Evolutionary conservation across 2,888 invertebrate genomes (phyloP).

Genomic region (Tineola bisselliella): DNA sequence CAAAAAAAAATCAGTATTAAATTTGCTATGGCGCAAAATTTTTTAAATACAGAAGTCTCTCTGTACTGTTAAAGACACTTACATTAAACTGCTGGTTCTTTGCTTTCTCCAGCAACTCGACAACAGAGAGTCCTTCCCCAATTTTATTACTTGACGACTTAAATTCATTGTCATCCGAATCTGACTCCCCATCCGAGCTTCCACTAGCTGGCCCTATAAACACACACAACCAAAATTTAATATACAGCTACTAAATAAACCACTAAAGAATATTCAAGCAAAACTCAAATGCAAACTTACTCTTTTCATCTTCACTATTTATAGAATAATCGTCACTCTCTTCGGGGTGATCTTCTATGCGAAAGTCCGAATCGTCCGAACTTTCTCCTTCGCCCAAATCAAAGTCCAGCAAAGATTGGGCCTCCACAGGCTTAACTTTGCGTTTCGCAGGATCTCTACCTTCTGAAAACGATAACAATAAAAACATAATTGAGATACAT

Average conservation of each 20-base stretch:
- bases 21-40: too few relatives aligned
- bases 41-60: too few relatives aligned
- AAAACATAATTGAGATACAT: not conserved
- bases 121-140: slow-evolving; percentile 43
- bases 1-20: too few relatives aligned
- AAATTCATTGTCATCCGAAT: slow-evolving; percentile 45
- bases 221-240: too few relatives aligned
- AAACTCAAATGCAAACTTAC: slow-evolving; percentile 35
- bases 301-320: slow-evolving; percentile 73
- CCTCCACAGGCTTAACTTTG: slow-evolving; percentile 81
- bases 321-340: slow-evolving; percentile 79
- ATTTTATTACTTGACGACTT: slow-evolving; percentile 44
- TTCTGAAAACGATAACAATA: not conserved
- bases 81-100: slow-evolving; percentile 59
- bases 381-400: slow-evolving; percentile 91
- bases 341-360: slow-evolving; percentile 86
- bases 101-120: slow-evolving; percentile 48
- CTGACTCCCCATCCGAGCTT: slow-evolving; percentile 48
- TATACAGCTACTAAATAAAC: too few relatives aligned
- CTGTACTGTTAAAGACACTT: not conserved
- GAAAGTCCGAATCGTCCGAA: slow-evolving; percentile 94
- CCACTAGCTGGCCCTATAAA: slow-evolving; percentile 33
- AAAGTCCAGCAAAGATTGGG: slow-evolving; percentile 80
- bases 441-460: slow-evolving; percentile 79
- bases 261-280: too few relatives aligned